These are phyloP conservation scores for Drosophila burlai DNA, from an alignment of 1,140 invertebrate genomes.

Conservation along the genomic window DNA sequence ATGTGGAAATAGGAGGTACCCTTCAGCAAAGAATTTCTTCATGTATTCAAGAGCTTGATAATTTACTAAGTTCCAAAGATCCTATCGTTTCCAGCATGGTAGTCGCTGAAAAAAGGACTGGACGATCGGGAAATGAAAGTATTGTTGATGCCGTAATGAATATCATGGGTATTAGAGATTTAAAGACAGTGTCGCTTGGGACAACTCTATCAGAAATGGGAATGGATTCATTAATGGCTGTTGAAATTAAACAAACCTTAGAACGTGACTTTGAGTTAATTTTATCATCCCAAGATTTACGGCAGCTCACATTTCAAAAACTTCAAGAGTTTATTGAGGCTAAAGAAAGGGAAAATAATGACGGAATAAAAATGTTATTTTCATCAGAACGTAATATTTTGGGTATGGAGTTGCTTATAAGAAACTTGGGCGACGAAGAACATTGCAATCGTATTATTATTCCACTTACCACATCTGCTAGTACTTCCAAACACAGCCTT, in stretches of 20 bases:
- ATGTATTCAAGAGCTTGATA: conserved; percentile 89
- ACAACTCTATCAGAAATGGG: conserved; percentile 93
- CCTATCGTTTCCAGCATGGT: conserved; percentile 92
- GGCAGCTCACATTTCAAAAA: conserved; percentile 87
- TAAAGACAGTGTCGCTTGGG: conserved; percentile 89
- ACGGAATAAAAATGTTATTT: conserved; percentile 80
- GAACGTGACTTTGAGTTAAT: conserved; percentile 93
- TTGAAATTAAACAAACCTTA: conserved; percentile 94
- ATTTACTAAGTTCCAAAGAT: conserved; percentile 89
- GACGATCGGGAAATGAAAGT: conserved; percentile 86
- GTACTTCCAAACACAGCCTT: conserved; percentile 77
- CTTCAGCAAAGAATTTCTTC: conserved; percentile 93
- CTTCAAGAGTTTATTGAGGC: conserved; percentile 88
- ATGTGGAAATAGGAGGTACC: conserved; percentile 92
- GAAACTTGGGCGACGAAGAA: conserved; percentile 87
- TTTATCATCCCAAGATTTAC: conserved; percentile 92
- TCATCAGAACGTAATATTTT: conserved; percentile 69
- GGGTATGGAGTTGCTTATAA: conserved; percentile 86
- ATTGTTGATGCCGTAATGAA: conserved; percentile 89
- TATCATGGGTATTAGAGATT: conserved; percentile 87
- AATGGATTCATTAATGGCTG: conserved; percentile 95
- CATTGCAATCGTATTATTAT: conserved; percentile 61
- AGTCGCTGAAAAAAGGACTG: conserved; percentile 89
- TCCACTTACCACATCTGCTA: conserved; percentile 76
- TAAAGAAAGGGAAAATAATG: conserved; percentile 85